Percentiles rank a stretch among this genome's conserved stretches.
These are phyloP conservation scores for Onychostoma macrolepis DNA, from an alignment of 2,113 vertebrate species.

Conservation along the genomic window DNA sequence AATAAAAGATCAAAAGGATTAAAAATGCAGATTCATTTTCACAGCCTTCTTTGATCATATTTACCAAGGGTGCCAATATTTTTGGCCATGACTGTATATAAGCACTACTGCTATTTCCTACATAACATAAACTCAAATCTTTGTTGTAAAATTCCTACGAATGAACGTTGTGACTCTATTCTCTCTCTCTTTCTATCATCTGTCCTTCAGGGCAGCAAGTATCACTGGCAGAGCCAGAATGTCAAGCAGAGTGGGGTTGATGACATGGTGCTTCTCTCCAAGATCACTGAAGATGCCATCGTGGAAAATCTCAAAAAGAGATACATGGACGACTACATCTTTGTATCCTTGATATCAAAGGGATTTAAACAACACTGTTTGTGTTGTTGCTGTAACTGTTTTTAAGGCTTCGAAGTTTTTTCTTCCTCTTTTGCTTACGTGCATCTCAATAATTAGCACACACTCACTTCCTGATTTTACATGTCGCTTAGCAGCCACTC, in stretches of 20 bases:
- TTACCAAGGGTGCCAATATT: too few relatives aligned
- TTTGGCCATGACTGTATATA: too few relatives aligned
- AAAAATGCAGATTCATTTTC: too few relatives aligned
- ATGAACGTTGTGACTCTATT: background rate
- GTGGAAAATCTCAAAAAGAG: constrained; percentile 97
- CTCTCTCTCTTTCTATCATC: background rate
- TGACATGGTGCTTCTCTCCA: constrained; percentile 96
- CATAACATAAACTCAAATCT: background rate
- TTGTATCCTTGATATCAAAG: constrained; percentile 83
- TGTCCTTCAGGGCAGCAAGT: constrained; percentile 86
- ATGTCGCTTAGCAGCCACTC: background rate
- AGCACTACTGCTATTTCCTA: background rate
- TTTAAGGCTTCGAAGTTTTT: background rate
- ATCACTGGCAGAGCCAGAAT: constrained; percentile 99
- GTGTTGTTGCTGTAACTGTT: background rate
- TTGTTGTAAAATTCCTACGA: background rate
- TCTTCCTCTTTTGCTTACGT: constrained; percentile 74
- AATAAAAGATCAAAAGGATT: too few relatives aligned
- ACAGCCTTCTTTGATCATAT: too few relatives aligned
- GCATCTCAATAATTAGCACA: constrained; percentile 68
- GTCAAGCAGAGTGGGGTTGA: constrained; percentile 98
- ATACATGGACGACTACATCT: constrained; percentile 96
- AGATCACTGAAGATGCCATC: constrained; percentile 93
- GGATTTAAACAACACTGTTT: too few relatives aligned
- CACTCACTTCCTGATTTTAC: constrained; percentile 64